These are phyloP conservation scores for Brachypalpus laphriformis DNA, from an alignment of 2,888 invertebrate species.

Conservation along the genomic window DNA sequence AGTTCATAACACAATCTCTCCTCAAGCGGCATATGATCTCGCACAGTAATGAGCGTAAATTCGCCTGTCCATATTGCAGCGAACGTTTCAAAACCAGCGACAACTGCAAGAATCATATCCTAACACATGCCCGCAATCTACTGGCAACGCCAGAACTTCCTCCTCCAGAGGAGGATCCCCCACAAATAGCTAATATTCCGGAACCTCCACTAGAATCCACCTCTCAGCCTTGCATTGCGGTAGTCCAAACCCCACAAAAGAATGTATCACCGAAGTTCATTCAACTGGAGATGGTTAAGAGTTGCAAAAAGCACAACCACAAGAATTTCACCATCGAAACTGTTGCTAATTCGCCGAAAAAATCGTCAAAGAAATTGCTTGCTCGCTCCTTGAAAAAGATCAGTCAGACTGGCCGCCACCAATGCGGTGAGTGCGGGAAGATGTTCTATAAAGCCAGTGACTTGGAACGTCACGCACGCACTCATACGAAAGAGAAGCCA, in stretches of 20 bases:
- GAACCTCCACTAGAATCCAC: neutral
- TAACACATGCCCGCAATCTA: slow-evolving; percentile 57
- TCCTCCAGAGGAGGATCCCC: neutral
- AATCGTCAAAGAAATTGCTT: slow-evolving; percentile 38
- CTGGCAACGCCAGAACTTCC: slow-evolving; percentile 49
- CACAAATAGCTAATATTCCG: neutral
- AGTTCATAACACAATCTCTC: slow-evolving; percentile 68
- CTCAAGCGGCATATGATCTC: slow-evolving; percentile 72
- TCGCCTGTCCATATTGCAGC: slow-evolving; percentile 71
- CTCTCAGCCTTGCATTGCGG: slow-evolving; percentile 31
- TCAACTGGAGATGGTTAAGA: slow-evolving; percentile 53
- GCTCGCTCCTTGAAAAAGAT: slow-evolving; percentile 37
- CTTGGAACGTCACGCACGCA: slow-evolving; percentile 76
- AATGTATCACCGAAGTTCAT: slow-evolving; percentile 53
- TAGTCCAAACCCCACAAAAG: slow-evolving; percentile 43
- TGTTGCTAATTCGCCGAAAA: slow-evolving; percentile 32
- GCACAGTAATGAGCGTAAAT: slow-evolving; percentile 69
- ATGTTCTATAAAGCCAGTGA: slow-evolving; percentile 76
- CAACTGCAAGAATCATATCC: slow-evolving; percentile 70
- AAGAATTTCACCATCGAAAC: slow-evolving; percentile 52
- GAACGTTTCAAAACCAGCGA: slow-evolving; percentile 68
- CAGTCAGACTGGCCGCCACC: slow-evolving; percentile 59
- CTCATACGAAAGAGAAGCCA: slow-evolving; percentile 76
- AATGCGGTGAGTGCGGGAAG: slow-evolving; percentile 77
- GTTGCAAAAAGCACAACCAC: slow-evolving; percentile 54